Conservation (phyloP, 2,888 invertebrate species). For the Pegoplata infirma region DNA sequence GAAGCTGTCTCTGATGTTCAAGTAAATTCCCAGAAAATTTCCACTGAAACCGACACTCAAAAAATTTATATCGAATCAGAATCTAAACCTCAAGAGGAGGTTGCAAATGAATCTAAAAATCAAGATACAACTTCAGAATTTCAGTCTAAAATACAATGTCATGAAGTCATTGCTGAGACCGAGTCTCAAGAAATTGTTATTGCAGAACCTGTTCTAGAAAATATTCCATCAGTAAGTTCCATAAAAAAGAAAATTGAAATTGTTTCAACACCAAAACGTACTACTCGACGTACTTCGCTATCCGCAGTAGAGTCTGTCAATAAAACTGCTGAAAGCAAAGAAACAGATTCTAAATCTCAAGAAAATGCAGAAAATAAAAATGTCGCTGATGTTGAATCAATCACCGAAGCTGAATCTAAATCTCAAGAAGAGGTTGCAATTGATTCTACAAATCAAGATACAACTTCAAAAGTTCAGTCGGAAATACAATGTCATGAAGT, state of each 20-base stretch:
- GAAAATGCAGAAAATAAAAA: neutral
- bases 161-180: neutral
- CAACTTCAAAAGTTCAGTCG: no score
- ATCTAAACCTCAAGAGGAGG: neutral
- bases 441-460: neutral
- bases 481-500: neutral
- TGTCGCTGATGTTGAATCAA: no score
- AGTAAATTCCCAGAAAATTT: neutral
- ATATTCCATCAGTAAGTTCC: neutral
- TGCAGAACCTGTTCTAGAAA: no score
- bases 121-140: no score
- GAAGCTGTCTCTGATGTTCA: neutral
- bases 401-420: no score
- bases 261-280: slow-evolving; percentile 50
- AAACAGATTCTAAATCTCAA: no score
- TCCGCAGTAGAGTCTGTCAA: slow-evolving; percentile 29
- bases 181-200: neutral
- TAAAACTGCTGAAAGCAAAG: no score
- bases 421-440: neutral
- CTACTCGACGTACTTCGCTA: slow-evolving; percentile 55
- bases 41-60: no score
- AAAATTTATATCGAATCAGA: no score
- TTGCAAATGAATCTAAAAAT: neutral
- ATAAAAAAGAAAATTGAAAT: slow-evolving; percentile 12
- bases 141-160: neutral